Base-by-base conservation (phyloP, 2,797 vertebrate genomes). In the Tenualosa ilisha region DNA sequence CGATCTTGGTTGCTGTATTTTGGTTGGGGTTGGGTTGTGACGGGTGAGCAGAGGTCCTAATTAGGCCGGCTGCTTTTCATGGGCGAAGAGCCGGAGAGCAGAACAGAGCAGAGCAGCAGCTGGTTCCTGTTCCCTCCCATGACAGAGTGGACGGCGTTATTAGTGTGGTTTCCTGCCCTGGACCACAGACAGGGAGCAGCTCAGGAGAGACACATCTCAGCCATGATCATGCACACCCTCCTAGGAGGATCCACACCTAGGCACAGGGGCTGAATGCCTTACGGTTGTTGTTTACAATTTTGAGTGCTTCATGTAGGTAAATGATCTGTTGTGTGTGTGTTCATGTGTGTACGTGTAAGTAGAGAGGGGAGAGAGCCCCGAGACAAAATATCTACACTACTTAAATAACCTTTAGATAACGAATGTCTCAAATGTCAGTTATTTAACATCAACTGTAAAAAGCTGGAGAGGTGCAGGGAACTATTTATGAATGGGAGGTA, bases 331-430 rank as follows among this genome's bases (percentile, higher is more conserved):
- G 46, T 15, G 59, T 8, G 24, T 49, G 50, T 86, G 63, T 85
- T 87, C 86, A 63, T 37, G 63, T 79, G 82, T 85, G 87, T 88
- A 88, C 91, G 87, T 87, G 87, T 59, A 24, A 13, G 24, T 13
- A 11, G 26, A 12, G 24, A 37, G 11, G 12, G 24, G 37, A 15
- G 37, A 20, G 15, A 43, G 37, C 65, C 31, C 65, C 40, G 17
- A 22, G 72, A 43, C 72, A 79, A 79, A 22, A 79, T 79, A 79
- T 79, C 72, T 43, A 79, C 20, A 15, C 40, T 9, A 43, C 46
- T 22, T 79, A 40, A 43, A 43, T 79, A 22, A 46, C 17, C 15
- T 46, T 79, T 22, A 79, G 40, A 79, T 79, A 79, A 79, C 22
- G 20, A 17, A 46, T 8, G 72, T 79, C 72, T 46, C 17, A n/a